phyloP scores from a whole-genome alignment of 2,888 invertebrate species.

The Kryphioiulus occultus region DNA sequence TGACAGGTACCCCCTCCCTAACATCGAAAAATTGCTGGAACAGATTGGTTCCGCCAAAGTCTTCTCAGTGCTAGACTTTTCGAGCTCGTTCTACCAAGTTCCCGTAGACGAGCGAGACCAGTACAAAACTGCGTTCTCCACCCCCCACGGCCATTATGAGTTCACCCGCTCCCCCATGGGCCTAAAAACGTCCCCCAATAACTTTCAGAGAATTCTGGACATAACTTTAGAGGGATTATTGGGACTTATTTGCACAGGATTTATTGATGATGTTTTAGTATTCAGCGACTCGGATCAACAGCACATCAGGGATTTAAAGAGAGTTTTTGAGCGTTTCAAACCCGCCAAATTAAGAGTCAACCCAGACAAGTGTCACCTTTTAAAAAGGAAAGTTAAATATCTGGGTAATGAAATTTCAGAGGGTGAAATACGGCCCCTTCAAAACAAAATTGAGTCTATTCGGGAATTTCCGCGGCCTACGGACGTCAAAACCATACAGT shows the following conservation, averaged over 20 bases:
- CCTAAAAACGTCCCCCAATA: slow-evolving; percentile 52
- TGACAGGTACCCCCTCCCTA: not conserved
- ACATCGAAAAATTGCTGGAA: slow-evolving; percentile 43
- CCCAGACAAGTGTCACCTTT: not conserved
- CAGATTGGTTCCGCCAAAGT: slow-evolving; percentile 57
- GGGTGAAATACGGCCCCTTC: not conserved
- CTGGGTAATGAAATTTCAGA: not conserved
- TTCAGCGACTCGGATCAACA: not conserved
- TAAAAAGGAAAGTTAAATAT: not conserved
- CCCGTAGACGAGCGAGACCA: slow-evolving; percentile 42
- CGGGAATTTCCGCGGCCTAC: not conserved
- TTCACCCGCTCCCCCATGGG: slow-evolving; percentile 52
- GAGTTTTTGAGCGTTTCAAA: not conserved
- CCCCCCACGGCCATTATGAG: slow-evolving; percentile 53
- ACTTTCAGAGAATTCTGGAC: slow-evolving; percentile 52
- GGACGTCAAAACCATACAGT: not conserved
- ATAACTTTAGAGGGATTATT: slow-evolving; percentile 53
- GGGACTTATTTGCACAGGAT: not conserved
- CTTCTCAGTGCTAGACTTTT: slow-evolving; percentile 59
- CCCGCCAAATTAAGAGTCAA: not conserved
- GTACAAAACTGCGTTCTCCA: slow-evolving; percentile 52
- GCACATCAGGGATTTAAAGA: not conserved
- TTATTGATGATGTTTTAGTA: not conserved
- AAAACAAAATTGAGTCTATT: not conserved
- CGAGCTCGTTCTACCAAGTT: slow-evolving; percentile 52